These are phyloP conservation scores for Habroteleia sp. DNA, from an alignment of 2,888 invertebrate species.

Conservation along the genomic window DNA sequence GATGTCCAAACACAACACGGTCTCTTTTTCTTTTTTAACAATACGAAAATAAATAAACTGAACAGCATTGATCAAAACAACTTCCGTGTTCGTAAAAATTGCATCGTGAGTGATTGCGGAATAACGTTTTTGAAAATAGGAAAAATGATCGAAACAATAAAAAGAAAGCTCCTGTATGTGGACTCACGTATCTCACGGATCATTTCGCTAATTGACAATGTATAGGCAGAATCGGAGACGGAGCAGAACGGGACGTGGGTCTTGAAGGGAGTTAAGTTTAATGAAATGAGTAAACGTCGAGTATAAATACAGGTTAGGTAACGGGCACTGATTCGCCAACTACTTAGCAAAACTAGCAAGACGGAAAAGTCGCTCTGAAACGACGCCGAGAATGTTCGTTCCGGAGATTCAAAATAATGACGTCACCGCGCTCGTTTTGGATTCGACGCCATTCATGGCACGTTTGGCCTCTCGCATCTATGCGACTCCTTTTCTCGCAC, in stretches of 20 bases:
- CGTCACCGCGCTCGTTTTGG: constrained; percentile 66
- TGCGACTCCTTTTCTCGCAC: constrained; percentile 50
- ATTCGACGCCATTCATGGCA: constrained; percentile 58
- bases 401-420: constrained; percentile 71
- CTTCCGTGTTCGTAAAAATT: no score
- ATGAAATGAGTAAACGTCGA: constrained; percentile 1
- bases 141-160: constrained; percentile 20
- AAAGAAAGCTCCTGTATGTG: no score
- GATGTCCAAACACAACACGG: no score
- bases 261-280: background rate
- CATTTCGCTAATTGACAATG: constrained; percentile 59
- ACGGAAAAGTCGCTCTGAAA: constrained; percentile 63
- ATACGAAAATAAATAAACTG: no score
- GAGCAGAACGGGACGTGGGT: constrained; percentile 6
- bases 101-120: no score
- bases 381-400: constrained; percentile 60
- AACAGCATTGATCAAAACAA: no score
- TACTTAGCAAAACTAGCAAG: constrained; percentile 60
- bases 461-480: constrained; percentile 56
- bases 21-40: no score
- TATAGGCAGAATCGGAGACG: constrained; percentile 46
- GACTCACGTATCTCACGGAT: constrained; percentile 59
- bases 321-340: constrained; percentile 23
- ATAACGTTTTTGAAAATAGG: no score
- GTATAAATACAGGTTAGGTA: constrained; percentile 14